These are phyloP conservation scores for Diplazon laetatorius DNA, from an alignment of 2,888 invertebrate genomes.

Conservation along the genomic window DNA sequence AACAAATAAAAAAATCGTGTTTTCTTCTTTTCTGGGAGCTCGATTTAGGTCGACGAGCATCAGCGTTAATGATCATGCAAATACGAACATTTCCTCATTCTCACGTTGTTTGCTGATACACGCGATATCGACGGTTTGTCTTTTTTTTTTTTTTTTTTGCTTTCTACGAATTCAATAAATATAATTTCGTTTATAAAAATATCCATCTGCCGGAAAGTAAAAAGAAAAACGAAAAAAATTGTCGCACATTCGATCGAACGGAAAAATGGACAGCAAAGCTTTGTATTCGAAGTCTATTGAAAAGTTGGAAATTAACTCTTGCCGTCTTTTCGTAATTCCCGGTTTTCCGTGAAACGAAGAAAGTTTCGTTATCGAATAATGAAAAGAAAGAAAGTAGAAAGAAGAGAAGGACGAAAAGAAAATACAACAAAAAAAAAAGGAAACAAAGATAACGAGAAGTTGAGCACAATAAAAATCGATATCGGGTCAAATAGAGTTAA, in stretches of 20 bases:
- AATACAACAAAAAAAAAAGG: background rate
- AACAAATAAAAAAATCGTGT: too few species aligned
- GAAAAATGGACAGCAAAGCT: background rate
- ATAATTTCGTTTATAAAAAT: background rate
- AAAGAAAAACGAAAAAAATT: background rate
- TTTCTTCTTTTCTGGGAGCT: too few species aligned
- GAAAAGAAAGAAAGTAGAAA: too few species aligned
- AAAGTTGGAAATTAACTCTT: slow-evolving; percentile 2
- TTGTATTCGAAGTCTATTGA: background rate
- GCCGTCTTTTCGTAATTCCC: background rate
- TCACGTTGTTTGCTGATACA: too few species aligned
- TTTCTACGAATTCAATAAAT: too few species aligned
- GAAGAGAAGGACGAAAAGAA: too few species aligned
- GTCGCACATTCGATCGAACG: background rate
- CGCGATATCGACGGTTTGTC: too few species aligned
- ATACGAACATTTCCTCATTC: too few species aligned
- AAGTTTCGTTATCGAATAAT: slow-evolving; percentile 1
- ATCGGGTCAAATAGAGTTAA: slow-evolving; percentile 26
- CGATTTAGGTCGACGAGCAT: too few species aligned
- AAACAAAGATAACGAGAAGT: slow-evolving; percentile 11
- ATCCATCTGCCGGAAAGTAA: background rate
- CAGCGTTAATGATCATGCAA: too few species aligned
- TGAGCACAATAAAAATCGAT: slow-evolving; percentile 24
- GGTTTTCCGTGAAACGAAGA: background rate
- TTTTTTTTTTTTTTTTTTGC: too few species aligned